Percentiles rank a stretch among this genome's conserved stretches.
phyloP scores from a whole-genome alignment of 2,888 invertebrate genomes.

The Pristionchus maxplancki region DNA sequence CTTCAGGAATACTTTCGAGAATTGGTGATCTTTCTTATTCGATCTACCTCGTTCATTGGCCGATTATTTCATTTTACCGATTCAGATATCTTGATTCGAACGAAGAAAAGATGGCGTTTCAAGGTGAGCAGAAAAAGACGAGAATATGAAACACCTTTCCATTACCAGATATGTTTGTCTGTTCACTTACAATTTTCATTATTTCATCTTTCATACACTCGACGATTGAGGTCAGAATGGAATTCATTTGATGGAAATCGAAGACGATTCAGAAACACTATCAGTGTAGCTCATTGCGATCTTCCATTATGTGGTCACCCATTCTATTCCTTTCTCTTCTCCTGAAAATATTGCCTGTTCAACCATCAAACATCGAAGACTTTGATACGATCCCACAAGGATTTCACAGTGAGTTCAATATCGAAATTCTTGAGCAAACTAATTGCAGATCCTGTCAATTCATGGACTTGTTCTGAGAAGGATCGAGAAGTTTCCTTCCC shows the following conservation, averaged over 20 bases:
- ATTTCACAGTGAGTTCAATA: not conserved
- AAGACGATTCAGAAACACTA: not conserved
- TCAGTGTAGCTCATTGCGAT: not conserved
- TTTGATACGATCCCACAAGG: not conserved
- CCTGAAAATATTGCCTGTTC: not conserved
- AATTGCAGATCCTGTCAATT: not conserved
- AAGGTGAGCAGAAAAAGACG: not conserved
- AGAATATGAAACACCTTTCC: not conserved
- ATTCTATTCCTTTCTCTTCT: not conserved
- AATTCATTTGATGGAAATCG: not conserved
- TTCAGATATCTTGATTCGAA: not conserved
- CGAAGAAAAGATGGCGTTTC: not conserved
- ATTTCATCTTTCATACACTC: not conserved
- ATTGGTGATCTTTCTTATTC: not conserved
- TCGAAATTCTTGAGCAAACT: not conserved
- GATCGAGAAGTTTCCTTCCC: slow-evolving; percentile 1
- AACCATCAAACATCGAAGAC: not conserved
- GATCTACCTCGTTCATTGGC: not conserved
- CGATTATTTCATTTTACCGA: not conserved
- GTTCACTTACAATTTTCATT: not conserved
- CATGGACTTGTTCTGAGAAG: slow-evolving; percentile 7
- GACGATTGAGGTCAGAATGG: not conserved
- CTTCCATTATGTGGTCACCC: not conserved
- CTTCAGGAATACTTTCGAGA: not conserved
- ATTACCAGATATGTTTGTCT: not conserved